Conservation (phyloP, 2,797 vertebrate species). For the Sebastes oblongus region DNA sequence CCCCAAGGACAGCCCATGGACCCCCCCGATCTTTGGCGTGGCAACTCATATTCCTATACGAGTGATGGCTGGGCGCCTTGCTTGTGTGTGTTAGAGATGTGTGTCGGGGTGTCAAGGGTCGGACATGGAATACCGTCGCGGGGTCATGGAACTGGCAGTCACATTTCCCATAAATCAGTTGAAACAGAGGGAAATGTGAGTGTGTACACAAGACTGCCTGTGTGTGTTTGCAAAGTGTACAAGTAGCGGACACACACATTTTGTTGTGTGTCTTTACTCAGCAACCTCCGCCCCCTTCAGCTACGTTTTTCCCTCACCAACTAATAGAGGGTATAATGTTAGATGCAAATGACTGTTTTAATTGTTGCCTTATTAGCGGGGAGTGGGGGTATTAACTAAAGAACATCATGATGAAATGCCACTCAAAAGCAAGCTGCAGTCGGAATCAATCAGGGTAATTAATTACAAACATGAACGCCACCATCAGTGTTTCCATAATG, state of each 20-base stretch:
- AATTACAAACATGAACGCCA: slow-evolving; percentile 65
- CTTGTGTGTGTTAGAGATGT: slow-evolving; percentile 18
- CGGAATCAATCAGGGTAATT: slow-evolving; percentile 77
- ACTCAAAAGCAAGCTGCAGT: slow-evolving; percentile 70
- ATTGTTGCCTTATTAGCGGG: slow-evolving; percentile 73
- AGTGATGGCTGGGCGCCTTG: slow-evolving; percentile 81
- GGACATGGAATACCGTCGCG: slow-evolving; percentile 67
- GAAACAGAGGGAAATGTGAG: slow-evolving; percentile 22
- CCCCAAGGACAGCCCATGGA: slow-evolving; percentile 87
- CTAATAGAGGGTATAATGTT: slow-evolving; percentile 75
- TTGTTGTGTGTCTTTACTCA: slow-evolving; percentile 7
- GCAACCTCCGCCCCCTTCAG: slow-evolving; percentile 47
- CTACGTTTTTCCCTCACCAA: slow-evolving; percentile 26
- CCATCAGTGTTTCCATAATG: slow-evolving; percentile 68
- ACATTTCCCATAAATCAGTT: slow-evolving; percentile 82
- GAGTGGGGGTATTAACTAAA: slow-evolving; percentile 74
- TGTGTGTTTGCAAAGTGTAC: neutral
- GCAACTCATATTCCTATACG: slow-evolving; percentile 83
- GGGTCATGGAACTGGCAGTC: slow-evolving; percentile 83
- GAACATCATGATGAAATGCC: slow-evolving; percentile 80
- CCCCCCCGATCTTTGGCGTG: slow-evolving; percentile 69
- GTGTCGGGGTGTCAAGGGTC: slow-evolving; percentile 49
- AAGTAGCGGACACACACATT: neutral
- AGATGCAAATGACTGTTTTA: slow-evolving; percentile 80
- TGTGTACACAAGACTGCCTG: neutral